Evolutionary conservation across 1,140 invertebrate genomes (phyloP), one percentile per base, ranked within the genome.

Genomic region (Heliconius hewitsoni): DNA sequence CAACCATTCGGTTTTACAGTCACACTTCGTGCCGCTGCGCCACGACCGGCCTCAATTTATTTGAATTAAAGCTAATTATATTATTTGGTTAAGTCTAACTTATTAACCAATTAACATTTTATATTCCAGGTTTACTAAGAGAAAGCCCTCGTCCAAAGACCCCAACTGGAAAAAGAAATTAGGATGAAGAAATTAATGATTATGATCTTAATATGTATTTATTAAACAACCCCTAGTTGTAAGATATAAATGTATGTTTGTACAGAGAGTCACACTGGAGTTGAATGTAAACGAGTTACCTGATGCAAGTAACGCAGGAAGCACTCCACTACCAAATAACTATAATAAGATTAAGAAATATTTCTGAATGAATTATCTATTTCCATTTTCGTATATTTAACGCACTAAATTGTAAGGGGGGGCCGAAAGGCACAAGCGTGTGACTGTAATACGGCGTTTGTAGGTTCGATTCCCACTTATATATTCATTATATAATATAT

Each of bases 111-210:
- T 57, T 9, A 57, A 30, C 1, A 66, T 66, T 78, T 34, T 74
- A 37, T 46, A 79, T 92, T 93, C 6, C 91, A 93, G 91, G 91
- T 87, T 72, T 93, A 93, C 83, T 93, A 87, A 92, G 57, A 50
- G 30, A 77, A 34, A 23, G 80, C 70, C 60, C 23, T 66, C 55
- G n/a, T 57, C 60, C 60, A 66, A 66, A 66, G 60, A 66, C 60
- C 9, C 23, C 0, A 30, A 66, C 9, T 30, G 60, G 60, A 66
- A 30, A 46, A 13, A 13, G 30, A 30, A 23, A 11, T 1, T 66
- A 66, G 60, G 11, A 66, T 30, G 60, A 66, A 66, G 60, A 66
- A 66, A 66, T 66, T 30, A 30, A 66, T 66, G 60, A 66, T 77
- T 81, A 89, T 85, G 89, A 89, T 89, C 87, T 91, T 86, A 84